phyloP scores from a whole-genome alignment of 53 echinoderm and acorn worm genomes.

The Patiria pectinifera region DNA sequence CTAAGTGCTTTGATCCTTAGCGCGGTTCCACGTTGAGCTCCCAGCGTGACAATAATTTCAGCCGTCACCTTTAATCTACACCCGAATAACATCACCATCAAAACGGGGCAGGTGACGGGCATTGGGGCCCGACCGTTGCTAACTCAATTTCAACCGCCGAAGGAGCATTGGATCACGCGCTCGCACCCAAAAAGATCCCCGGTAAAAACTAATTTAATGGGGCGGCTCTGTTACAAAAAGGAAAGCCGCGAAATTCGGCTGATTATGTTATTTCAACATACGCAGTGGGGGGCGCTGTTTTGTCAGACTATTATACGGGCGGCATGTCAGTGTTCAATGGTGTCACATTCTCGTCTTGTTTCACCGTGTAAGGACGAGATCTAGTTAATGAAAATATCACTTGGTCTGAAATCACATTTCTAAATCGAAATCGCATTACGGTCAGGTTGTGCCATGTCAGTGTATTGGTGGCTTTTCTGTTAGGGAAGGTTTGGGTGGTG shows the following conservation, averaged over 20 bases:
- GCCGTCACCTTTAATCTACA: conserved; percentile 15
- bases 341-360: background rate
- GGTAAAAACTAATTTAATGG: background rate
- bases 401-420: conserved; percentile 10
- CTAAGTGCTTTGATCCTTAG: background rate
- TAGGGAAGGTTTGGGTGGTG: background rate
- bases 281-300: conserved; percentile 39
- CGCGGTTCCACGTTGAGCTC: background rate
- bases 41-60: conserved; percentile 17
- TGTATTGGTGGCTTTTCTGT: background rate
- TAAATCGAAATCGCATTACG: background rate
- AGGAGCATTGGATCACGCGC: background rate
- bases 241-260: background rate
- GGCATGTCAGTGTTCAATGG: background rate
- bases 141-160: conserved; percentile 49
- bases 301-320: background rate
- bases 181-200: background rate
- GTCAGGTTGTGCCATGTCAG: background rate
- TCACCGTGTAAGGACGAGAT: background rate
- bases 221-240: conserved; percentile 9
- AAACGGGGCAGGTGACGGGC: conserved; percentile 56
- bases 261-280: conserved; percentile 63
- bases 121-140: conserved; percentile 17
- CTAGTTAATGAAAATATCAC: conserved; percentile 29
- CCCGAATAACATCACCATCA: conserved; percentile 61